Evolutionary conservation across 2,113 vertebrate species (phyloP).

Genomic region (Gnathonemus echidnorhynchus): DNA sequence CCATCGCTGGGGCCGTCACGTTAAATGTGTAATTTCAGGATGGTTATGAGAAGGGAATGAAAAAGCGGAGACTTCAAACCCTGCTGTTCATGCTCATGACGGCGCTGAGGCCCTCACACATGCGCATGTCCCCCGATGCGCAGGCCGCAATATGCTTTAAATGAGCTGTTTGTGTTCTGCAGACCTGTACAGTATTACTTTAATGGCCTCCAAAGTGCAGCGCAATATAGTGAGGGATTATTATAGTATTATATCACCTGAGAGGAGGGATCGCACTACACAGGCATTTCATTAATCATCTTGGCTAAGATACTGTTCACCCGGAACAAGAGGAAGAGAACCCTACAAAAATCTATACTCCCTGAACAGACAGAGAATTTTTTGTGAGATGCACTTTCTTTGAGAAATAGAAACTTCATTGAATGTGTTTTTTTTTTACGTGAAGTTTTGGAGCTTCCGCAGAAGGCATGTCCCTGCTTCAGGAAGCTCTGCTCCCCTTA

Average conservation of each 20-base stretch:
- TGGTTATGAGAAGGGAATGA: neutral
- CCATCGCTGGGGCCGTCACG: neutral
- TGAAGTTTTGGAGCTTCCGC: neutral
- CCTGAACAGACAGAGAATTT: constrained; percentile 12
- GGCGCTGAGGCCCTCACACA: constrained; percentile 44
- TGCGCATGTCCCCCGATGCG: constrained; percentile 47
- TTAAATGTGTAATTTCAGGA: constrained; percentile 21
- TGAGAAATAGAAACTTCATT: constrained; percentile 19
- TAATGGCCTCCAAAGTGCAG: constrained; percentile 64
- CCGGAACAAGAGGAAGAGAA: constrained; percentile 42
- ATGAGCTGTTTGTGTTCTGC: constrained; percentile 66
- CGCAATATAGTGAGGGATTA: constrained; percentile 63
- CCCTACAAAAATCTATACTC: constrained; percentile 16
- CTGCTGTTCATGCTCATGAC: constrained; percentile 42
- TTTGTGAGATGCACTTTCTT: constrained; percentile 11
- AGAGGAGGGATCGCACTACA: constrained; percentile 45
- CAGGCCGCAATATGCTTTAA: constrained; percentile 61
- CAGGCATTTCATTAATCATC: constrained; percentile 67
- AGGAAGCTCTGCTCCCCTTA: neutral
- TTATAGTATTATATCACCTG: constrained; percentile 70
- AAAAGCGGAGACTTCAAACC: neutral
- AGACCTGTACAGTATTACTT: constrained; percentile 56
- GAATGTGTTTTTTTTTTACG: neutral
- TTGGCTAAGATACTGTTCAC: constrained; percentile 44
- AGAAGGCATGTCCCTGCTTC: neutral